A percentile compares a stretch with the other conserved stretches of the same genome.
phyloP scores from a whole-genome alignment of 2,797 vertebrate species.

The Rhodeus uyekii region DNA sequence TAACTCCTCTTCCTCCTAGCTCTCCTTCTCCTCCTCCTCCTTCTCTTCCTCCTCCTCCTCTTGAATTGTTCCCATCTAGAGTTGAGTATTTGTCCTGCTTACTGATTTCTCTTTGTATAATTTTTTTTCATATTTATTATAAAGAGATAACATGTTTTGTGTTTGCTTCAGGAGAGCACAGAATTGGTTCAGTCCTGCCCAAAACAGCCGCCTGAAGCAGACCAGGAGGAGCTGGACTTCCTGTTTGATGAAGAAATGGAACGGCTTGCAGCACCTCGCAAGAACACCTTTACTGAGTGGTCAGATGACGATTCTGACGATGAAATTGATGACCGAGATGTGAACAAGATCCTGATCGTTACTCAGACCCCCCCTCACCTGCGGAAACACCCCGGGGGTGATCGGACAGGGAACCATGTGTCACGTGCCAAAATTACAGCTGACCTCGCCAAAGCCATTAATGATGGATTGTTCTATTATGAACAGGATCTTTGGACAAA shows the following conservation, averaged over 20 bases:
- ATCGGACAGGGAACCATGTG: constrained; percentile 79
- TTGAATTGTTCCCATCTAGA: constrained; percentile 28
- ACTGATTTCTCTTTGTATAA: background rate
- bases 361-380: constrained; percentile 89
- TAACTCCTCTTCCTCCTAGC: constrained; percentile 29
- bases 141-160: background rate
- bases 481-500: constrained; percentile 90
- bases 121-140: background rate
- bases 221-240: constrained; percentile 93
- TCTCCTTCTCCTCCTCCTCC: background rate
- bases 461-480: constrained; percentile 91
- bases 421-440: constrained; percentile 83
- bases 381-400: constrained; percentile 83
- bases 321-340: constrained; percentile 89
- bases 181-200: constrained; percentile 43
- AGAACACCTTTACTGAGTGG: constrained; percentile 87
- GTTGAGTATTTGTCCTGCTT: constrained; percentile 43
- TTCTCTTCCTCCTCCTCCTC: background rate
- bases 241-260: constrained; percentile 93
- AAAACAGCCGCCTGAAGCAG: constrained; percentile 62
- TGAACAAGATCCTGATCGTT: constrained; percentile 94
- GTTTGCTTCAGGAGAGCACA: constrained; percentile 59
- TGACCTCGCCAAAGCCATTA: constrained; percentile 90
- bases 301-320: constrained; percentile 88
- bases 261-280: constrained; percentile 78